Percentiles rank a stretch among this genome's conserved stretches.
Evolutionary conservation across 2,113 vertebrate species (phyloP).

Genomic region (Conger conger): DNA sequence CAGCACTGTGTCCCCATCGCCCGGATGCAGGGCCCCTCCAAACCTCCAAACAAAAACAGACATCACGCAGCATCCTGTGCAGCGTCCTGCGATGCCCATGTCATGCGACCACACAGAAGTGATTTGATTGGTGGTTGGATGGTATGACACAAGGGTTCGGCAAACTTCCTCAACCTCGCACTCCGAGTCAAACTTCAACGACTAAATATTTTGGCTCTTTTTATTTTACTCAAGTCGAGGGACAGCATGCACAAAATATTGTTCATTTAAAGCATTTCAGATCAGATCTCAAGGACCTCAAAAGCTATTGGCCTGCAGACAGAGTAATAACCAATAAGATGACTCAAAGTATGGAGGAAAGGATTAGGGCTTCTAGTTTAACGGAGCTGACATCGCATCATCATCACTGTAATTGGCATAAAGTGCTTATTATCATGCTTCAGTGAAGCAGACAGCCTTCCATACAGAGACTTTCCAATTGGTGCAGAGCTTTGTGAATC

Average conservation of each 20-base stretch:
- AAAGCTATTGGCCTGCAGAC: no score
- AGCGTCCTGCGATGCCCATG: not conserved
- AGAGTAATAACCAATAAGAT: no score
- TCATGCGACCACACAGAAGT: not conserved
- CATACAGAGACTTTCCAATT: not conserved
- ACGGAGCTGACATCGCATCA: no score
- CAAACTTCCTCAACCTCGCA: no score
- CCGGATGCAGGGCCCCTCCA: not conserved
- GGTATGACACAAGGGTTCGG: no score
- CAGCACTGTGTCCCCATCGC: not conserved
- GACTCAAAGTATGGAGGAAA: no score
- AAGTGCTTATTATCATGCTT: not conserved
- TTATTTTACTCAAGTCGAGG: no score
- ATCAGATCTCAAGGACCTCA: not conserved
- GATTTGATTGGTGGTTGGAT: not conserved
- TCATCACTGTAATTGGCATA: not conserved
- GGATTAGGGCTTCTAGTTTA: no score
- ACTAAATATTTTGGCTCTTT: no score
- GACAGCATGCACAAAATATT: no score
- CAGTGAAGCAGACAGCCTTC: not conserved
- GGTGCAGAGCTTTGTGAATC: constrained; percentile 13
- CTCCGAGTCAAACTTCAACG: no score
- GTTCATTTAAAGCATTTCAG: not conserved
- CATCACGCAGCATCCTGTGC: not conserved
- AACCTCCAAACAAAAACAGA: not conserved